Evolutionary conservation across 92 coral and sea anemone species (phyloP).

Genomic region (Parazoanthus darwini): DNA sequence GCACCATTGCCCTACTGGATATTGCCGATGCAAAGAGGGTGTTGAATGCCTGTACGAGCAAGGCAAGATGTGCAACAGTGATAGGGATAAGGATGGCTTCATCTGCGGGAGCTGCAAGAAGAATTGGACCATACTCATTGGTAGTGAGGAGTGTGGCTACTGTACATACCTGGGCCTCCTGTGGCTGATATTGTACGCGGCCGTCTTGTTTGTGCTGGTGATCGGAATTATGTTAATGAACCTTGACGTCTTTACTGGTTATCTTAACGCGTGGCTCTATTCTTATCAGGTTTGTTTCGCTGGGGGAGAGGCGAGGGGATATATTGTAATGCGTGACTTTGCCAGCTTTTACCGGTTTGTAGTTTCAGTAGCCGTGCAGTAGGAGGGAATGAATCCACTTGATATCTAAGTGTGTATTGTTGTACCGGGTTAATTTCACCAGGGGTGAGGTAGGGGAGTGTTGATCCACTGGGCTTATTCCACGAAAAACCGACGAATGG

Average conservation of each 20-base stretch:
- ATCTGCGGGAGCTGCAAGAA: conserved; percentile 80
- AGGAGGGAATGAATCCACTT: too few species aligned
- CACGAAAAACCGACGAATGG: too few species aligned
- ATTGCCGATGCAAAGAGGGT: conserved; percentile 53
- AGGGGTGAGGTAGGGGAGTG: too few species aligned
- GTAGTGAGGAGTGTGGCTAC: conserved; percentile 64
- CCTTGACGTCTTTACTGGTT: conserved; percentile 84
- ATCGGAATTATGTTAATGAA: conserved; percentile 67
- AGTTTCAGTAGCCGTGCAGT: too few species aligned
- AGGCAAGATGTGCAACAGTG: conserved; percentile 58
- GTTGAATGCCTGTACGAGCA: conserved; percentile 43
- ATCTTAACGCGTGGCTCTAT: conserved; percentile 87
- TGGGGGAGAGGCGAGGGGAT: too few species aligned
- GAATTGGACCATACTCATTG: conserved; percentile 57
- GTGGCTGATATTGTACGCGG: conserved; percentile 52
- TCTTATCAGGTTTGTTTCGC: conserved; percentile 74
- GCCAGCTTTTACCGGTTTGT: too few species aligned
- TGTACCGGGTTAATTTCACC: too few species aligned
- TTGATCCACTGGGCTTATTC: too few species aligned
- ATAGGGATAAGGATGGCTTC: conserved; percentile 60
- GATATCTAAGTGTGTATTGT: too few species aligned
- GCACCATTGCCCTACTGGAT: conserved; percentile 71
- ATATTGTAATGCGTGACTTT: too few species aligned
- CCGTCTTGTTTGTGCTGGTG: conserved; percentile 53
- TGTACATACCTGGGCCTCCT: conserved; percentile 63